Evolutionary conservation across 2,113 vertebrate genomes (phyloP).

Genomic region (Piaya cayana): DNA sequence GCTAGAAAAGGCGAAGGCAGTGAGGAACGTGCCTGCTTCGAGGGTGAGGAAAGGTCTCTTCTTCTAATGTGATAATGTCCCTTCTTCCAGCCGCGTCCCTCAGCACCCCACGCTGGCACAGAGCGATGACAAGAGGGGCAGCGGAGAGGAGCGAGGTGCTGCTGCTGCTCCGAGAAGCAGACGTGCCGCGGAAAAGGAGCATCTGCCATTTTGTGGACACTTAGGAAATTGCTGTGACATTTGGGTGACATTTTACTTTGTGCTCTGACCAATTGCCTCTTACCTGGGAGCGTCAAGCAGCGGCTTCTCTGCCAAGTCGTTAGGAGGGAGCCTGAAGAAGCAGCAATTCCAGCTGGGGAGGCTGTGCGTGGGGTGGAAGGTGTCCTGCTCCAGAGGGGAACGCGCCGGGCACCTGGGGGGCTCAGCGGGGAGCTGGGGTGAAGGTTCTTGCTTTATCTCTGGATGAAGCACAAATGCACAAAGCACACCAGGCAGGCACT

Average conservation of each 20-base stretch:
- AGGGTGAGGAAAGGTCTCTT: not conserved
- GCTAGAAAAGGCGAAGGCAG: not conserved
- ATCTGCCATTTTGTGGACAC: slow-evolving; percentile 17
- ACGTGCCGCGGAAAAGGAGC: not conserved
- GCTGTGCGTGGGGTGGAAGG: fast-evolving
- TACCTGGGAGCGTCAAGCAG: not conserved
- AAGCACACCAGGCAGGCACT: fast-evolving
- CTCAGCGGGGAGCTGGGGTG: fast-evolving
- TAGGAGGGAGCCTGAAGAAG: not conserved
- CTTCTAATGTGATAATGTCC: fast-evolving
- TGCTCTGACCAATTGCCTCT: not conserved
- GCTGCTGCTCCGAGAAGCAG: not conserved
- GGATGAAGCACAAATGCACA: too few species aligned
- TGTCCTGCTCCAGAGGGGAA: not conserved
- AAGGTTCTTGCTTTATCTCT: not conserved
- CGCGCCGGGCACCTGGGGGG: fast-evolving
- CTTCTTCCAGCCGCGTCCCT: not conserved
- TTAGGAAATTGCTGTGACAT: slow-evolving; percentile 20
- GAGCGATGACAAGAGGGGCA: not conserved
- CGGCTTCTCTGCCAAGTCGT: not conserved
- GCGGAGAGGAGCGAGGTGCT: not conserved
- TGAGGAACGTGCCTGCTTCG: fast-evolving
- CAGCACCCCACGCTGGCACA: fast-evolving
- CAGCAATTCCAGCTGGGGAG: fast-evolving
- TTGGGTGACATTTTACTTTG: slow-evolving; percentile 46